Percentiles rank a stretch among this genome's conserved stretches.
These are phyloP conservation scores for Ceratothoa steindachneri DNA, from an alignment of 2,888 invertebrate species.

Conservation along the genomic window DNA sequence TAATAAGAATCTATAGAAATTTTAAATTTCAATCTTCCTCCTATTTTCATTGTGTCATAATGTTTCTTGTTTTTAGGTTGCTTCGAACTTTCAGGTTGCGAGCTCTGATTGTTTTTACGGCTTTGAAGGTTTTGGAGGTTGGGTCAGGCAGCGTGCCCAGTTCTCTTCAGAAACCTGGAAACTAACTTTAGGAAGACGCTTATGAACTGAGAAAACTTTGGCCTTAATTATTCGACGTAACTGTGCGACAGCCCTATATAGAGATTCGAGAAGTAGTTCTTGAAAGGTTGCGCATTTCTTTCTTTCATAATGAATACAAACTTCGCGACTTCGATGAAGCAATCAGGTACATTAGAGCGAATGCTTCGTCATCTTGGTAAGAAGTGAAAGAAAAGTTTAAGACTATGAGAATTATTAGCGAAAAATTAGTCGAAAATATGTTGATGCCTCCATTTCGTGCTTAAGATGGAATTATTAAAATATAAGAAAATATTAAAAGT, in stretches of 20 bases:
- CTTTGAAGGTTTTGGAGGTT: background rate
- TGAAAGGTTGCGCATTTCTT: background rate
- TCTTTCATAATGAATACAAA: background rate
- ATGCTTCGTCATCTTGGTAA: background rate
- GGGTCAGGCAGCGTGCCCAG: background rate
- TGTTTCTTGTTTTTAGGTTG: no score
- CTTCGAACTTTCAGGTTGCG: no score
- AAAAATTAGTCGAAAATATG: background rate
- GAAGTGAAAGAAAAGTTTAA: background rate
- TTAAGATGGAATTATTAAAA: background rate
- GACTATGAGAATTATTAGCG: no score
- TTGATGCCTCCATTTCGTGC: no score
- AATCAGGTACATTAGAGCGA: background rate
- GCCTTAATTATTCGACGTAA: background rate
- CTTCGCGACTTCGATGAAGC: background rate
- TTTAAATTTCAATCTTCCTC: no score
- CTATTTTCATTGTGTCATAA: no score
- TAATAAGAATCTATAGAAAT: no score
- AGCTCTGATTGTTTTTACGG: no score
- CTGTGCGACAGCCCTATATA: background rate
- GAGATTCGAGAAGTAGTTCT: background rate
- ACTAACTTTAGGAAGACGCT: background rate
- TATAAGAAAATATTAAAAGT: background rate
- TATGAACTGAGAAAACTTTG: background rate
- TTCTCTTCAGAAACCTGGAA: background rate